Percentiles rank a stretch among this genome's conserved stretches.
These are phyloP conservation scores for Aphaenogaster floridana DNA, from an alignment of 1,140 invertebrate species.

Conservation along the genomic window DNA sequence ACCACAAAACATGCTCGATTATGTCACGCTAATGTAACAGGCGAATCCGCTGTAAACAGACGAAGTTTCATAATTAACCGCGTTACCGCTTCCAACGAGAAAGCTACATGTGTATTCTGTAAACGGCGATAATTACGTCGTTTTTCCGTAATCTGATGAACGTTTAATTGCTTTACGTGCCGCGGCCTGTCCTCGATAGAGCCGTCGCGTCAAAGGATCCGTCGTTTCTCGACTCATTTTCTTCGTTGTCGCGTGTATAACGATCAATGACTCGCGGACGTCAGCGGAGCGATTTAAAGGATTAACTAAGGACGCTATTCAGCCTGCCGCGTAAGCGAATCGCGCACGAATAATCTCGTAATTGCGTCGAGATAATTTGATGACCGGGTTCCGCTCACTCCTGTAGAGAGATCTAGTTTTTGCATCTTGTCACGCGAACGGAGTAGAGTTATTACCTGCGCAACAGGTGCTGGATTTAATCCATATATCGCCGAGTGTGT, in stretches of 20 bases:
- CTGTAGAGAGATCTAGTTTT: constrained; percentile 37
- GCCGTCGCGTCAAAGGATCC: background rate
- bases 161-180: constrained; percentile 74
- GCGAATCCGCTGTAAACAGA: constrained; percentile 71
- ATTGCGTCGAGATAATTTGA: constrained; percentile 46
- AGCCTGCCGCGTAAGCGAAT: constrained; percentile 10
- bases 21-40: constrained; percentile 73
- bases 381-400: constrained; percentile 47
- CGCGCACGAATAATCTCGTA: constrained; percentile 42
- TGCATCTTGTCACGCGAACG: constrained; percentile 41
- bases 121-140: constrained; percentile 67
- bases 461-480: constrained; percentile 57
- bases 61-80: constrained; percentile 77
- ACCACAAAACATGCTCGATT: constrained; percentile 72
- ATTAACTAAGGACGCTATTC: constrained; percentile 24
- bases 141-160: constrained; percentile 78
- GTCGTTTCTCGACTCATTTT: background rate
- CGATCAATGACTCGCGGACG: constrained; percentile 15
- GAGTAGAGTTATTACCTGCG: constrained; percentile 10
- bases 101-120: constrained; percentile 30
- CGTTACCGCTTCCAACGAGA: constrained; percentile 66
- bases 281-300: constrained; percentile 22
- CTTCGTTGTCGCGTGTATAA: background rate
- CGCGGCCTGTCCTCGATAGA: background rate
- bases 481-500: constrained; percentile 31